Evolutionary conservation across 2,888 invertebrate species (phyloP).

Genomic region (Drosophila anomelani): DNA sequence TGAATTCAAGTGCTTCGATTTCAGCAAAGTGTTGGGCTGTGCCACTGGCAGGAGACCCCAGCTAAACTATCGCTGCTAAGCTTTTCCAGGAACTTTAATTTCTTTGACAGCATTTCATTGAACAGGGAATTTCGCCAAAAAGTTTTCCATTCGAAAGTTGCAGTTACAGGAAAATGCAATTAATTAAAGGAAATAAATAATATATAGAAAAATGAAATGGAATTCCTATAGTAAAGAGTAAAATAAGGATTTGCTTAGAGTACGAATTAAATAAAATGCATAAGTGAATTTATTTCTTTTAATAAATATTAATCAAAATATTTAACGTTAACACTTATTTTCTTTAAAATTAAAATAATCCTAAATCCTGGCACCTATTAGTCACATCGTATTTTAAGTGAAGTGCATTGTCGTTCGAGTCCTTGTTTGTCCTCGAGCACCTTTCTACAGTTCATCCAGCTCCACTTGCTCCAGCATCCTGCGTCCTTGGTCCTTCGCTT

Average conservation of each 20-base stretch:
- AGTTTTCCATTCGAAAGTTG: neutral
- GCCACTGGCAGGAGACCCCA: neutral
- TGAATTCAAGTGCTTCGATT: constrained; percentile 43
- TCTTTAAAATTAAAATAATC: too few relatives aligned
- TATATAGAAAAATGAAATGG: too few relatives aligned
- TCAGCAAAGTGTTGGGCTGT: constrained; percentile 23
- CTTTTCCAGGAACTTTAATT: constrained; percentile 5
- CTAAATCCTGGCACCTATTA: neutral
- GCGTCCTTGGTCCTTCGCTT: constrained; percentile 12
- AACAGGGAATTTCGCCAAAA: neutral
- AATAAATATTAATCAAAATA: too few relatives aligned
- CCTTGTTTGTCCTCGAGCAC: constrained; percentile 16
- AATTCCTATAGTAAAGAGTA: too few relatives aligned
- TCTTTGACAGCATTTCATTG: neutral
- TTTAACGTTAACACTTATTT: too few relatives aligned
- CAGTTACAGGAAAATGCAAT: neutral
- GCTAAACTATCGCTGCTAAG: neutral
- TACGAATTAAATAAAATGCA: too few relatives aligned
- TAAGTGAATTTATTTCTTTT: too few relatives aligned
- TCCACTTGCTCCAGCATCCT: constrained; percentile 1
- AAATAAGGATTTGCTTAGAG: too few relatives aligned
- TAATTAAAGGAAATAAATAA: too few relatives aligned
- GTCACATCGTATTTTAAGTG: neutral
- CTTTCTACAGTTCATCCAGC: constrained; percentile 4
- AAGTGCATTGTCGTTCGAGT: constrained; percentile 25